Base-by-base conservation (phyloP, 2,888 invertebrate species). In the Leucophenga montana region DNA sequence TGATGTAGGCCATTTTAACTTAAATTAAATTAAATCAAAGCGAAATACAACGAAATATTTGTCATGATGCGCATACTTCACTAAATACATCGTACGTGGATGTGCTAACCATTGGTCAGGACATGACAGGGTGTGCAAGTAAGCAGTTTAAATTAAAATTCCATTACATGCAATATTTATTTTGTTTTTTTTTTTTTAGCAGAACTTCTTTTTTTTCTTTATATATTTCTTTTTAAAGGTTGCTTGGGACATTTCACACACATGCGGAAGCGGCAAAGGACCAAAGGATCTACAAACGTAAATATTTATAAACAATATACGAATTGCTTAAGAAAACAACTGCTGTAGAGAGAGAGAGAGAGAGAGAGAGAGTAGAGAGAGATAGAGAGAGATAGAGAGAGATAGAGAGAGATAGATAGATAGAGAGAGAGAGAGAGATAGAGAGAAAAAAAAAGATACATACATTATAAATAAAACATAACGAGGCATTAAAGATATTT, bases 381-480 rank as follows among this genome's bases (percentile, higher is more conserved):
- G n/a, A n/a, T n/a, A n/a, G n/a, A n/a, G n/a, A n/a, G n/a, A n/a
- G n/a, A n/a, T n/a, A n/a, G n/a, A n/a, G n/a, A n/a, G n/a, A n/a
- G n/a, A n/a, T n/a, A n/a, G n/a, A n/a, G n/a, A n/a, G n/a, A 50
- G n/a, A 62, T 31, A 33, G 50, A n/a, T 18, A 9, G n/a, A 16
- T 18, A 50, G n/a, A 62, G 33, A 33, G 50, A n/a, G 46, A 9
- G n/a, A 16, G n/a, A n/a, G n/a, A n/a, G n/a, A n/a, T n/a, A n/a
- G 44, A n/a, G 46, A 5, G 20, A 48, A 22, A 64, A 5, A 20
- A 3, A 64, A 64, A 64, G 27, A 64, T 44, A n/a, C n/a, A n/a
- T n/a, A 33, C 78, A 80, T 79, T 83, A 83, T 83, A 84, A 84
- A 84, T 81, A 84, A 84, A 84, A 83, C 82, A 83, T 83, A 81